Base-by-base conservation (phyloP, 1,140 invertebrate genomes). In the Eupeodes corollae region DNA sequence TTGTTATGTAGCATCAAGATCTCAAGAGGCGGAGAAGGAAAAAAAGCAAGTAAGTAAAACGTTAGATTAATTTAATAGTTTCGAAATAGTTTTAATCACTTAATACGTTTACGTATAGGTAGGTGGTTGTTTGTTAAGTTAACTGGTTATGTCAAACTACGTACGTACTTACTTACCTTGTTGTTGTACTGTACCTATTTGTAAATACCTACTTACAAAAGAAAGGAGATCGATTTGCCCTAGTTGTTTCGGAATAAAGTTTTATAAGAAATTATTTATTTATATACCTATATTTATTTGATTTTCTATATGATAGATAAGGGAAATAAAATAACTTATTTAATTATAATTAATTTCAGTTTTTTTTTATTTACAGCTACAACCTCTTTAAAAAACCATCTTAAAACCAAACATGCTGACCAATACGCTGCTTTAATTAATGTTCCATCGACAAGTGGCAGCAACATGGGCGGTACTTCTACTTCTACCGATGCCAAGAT, bases 321-420 rank as follows among this genome's bases (percentile, higher is more conserved):
- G n/a, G n/a, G n/a, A n/a, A n/a, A n/a, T n/a, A n/a, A n/a, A n/a
- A n/a, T n/a, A n/a, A n/a, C n/a, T n/a, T n/a, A n/a, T n/a, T n/a
- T n/a, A n/a, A n/a, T n/a, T n/a, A n/a, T n/a, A n/a, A n/a, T n/a
- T n/a, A n/a, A 34, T 34, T 10, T 34, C 9, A 10, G 9, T 34
- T 34, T n/a, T n/a, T 9, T 10, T 34, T 34, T 34, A 10, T 34
- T n/a, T 10, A 10, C 9, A 54, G 37, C 34, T 50, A 52, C 53
- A 48, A 48, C 53, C 10, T 51, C 51, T 53, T 32, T 49, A 37
- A 46, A 54, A 59, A 57, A 56, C 44, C 48, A 51, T 53, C 41
- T 55, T 37, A 47, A 49, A 53, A 38, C 18, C 32, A 53, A 53
- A 53, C 53, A 55, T 51, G 21, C 53, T 44, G 53, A 55, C 0